Conservation (phyloP, 2,888 invertebrate genomes). For the Ecdyonurus torrentis region DNA sequence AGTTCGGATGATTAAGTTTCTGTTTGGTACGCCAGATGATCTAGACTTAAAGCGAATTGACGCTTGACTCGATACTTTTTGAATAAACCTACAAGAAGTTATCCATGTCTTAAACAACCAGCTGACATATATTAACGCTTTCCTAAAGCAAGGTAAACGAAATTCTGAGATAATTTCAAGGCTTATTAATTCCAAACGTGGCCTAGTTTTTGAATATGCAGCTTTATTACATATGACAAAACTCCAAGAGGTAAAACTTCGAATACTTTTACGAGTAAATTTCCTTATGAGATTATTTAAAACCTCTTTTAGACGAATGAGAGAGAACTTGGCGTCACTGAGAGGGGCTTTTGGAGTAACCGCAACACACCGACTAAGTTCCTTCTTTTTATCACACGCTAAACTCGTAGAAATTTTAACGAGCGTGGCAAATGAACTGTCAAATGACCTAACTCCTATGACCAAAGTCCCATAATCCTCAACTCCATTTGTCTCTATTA, state of each 20-base stretch:
- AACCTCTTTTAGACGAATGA: not conserved
- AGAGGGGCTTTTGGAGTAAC: not conserved
- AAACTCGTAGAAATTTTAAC: not conserved
- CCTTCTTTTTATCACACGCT: not conserved
- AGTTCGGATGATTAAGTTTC: not conserved
- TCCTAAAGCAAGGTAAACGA: not conserved
- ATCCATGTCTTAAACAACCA: not conserved
- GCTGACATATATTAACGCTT: not conserved
- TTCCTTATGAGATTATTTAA: not conserved
- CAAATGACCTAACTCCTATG: not conserved
- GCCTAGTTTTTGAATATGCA: too few relatives aligned
- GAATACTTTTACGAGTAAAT: not conserved
- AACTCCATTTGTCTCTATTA: not conserved
- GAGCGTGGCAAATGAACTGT: not conserved
- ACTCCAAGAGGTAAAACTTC: not conserved
- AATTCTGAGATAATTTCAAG: not conserved
- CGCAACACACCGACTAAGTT: not conserved
- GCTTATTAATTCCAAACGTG: too few relatives aligned
- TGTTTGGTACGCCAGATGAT: not conserved
- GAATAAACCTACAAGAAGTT: not conserved
- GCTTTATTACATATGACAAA: too few relatives aligned
- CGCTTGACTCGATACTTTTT: not conserved
- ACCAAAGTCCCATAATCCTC: not conserved
- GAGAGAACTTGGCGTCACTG: not conserved
- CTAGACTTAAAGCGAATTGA: not conserved